Conservation (phyloP, 2,113 vertebrate genomes). For the Pluvialis apricaria region DNA sequence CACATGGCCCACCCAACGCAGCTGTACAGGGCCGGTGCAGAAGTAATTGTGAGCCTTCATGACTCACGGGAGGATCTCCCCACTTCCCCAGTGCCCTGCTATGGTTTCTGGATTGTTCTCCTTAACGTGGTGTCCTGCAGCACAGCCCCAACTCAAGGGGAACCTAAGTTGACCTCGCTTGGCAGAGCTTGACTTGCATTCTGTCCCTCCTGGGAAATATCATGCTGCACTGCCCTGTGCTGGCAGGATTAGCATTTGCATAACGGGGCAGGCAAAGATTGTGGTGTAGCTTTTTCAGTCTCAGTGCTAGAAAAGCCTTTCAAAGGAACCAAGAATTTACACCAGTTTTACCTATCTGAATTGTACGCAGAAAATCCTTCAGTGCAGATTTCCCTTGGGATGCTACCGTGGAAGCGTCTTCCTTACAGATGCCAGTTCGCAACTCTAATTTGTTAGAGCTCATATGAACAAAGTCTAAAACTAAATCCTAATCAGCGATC, state of each 20-base stretch:
- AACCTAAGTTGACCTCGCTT: neutral
- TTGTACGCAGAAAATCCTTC: neutral
- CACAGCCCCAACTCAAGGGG: neutral
- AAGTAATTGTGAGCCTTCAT: neutral
- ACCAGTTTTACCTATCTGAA: neutral
- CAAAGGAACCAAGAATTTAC: neutral
- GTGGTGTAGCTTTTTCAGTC: neutral
- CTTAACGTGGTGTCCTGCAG: neutral
- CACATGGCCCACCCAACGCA: fast-evolving
- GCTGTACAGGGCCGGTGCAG: neutral
- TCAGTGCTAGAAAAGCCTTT: neutral
- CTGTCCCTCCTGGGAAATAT: neutral
- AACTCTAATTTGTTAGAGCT: neutral
- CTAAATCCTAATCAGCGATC: neutral
- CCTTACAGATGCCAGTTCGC: neutral
- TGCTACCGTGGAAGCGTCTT: neutral
- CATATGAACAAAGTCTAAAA: neutral
- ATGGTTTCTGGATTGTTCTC: neutral
- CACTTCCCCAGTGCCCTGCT: neutral
- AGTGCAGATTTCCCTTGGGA: neutral
- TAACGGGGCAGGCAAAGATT: neutral
- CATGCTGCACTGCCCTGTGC: neutral
- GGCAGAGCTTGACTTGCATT: neutral
- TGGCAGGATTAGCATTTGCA: neutral
- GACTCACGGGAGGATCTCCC: neutral